Conservation (phyloP, 1,140 invertebrate genomes). For the Aphaenogaster floridana region DNA sequence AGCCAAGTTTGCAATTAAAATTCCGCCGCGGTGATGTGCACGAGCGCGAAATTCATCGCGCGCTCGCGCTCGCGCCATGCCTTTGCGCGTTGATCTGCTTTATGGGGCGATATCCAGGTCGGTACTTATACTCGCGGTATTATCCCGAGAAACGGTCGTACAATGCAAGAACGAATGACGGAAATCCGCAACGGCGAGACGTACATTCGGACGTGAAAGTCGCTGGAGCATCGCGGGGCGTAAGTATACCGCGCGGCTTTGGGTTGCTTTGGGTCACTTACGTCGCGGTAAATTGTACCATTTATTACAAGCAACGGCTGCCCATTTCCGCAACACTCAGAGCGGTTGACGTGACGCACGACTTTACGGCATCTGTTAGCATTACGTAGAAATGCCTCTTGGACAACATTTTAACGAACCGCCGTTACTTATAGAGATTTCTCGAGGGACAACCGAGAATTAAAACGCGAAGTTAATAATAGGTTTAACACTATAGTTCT, state of each 20-base stretch:
- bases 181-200: constrained; percentile 23
- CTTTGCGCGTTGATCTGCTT: constrained; percentile 23
- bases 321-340: constrained; percentile 31
- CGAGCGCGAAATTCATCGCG: constrained; percentile 25
- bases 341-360: constrained; percentile 36
- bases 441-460: neutral
- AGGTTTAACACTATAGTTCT: neutral
- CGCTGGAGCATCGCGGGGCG: neutral
- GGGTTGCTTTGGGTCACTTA: constrained; percentile 40
- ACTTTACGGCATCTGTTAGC: constrained; percentile 34
- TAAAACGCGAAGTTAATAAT: neutral
- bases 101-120: constrained; percentile 44
- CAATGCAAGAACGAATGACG: constrained; percentile 17
- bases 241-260: constrained; percentile 12
- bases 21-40: constrained; percentile 41
- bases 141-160: constrained; percentile 16
- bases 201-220: neutral
- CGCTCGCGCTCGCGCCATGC: neutral
- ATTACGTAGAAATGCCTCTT: constrained; percentile 22
- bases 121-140: constrained; percentile 15
- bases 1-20: constrained; percentile 50
- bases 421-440: constrained; percentile 1
- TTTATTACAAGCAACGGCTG: constrained; percentile 47
- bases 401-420: constrained; percentile 10
- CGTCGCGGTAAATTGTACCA: constrained; percentile 47